Evolutionary conservation across 2,888 invertebrate genomes (phyloP), one percentile per base, ranked within the genome.

Genomic region (Hanleya hanleyi): DNA sequence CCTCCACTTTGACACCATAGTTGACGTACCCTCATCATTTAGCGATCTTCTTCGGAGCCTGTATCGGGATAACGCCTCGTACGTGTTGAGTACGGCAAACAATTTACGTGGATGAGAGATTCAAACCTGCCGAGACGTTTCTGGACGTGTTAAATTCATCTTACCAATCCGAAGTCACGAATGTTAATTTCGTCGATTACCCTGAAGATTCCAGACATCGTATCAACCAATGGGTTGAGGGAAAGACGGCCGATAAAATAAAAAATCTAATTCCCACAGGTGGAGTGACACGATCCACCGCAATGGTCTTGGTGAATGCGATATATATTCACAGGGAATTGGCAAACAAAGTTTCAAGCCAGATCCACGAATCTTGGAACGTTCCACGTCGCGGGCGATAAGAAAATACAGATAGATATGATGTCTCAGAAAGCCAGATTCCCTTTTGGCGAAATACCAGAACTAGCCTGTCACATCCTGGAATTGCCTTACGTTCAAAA

Each of bases 221-320:
- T 29, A 96, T 98, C 65, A 98, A 98, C 87, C 83, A 89, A 47
- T 97, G 97, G 96, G 96, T 96, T 49, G 94, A 94, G 85, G 89
- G 93, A 4, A 93, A 95, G 85, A 98, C 98, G 0, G 94, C 95
- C 69, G 91, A 94, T 9, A 96, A 94, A 89, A 97, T 98, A 71
- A 93, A 94, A 81, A 92, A 96, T 83, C 92, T 98, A 1, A 90
- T 98, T 66, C 88, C 92, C 0, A 22, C 93, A 1, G 92, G 92
- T n/a, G 77, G 83, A 6, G 78, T 91, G 18, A 84, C 78, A 67
- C 26, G 77, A 3, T 37, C 79, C 4, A 90, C 90, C 1, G 80
- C 84, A 1, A 78, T 92, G 75, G 87, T 92, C n/a, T 77, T 92
- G 15, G 87, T 91, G 47, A 47, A 47, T 47, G 47, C 47, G 4